Conservation (phyloP, 1,140 invertebrate genomes). For the Phenacoccus solenopsis region DNA sequence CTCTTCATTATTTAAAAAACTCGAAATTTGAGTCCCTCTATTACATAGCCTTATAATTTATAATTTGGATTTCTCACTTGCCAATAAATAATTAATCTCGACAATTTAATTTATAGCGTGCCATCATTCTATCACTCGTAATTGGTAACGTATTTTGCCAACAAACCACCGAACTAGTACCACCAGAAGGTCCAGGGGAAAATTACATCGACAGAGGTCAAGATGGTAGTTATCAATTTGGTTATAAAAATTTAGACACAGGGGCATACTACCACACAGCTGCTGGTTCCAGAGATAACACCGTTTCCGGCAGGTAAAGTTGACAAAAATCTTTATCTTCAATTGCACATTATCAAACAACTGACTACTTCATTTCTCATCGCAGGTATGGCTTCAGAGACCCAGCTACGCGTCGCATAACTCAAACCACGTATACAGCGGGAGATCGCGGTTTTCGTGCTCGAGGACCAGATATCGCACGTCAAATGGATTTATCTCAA, state of each 20-base stretch:
- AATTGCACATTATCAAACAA: no score
- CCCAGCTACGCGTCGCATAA: slow-evolving; percentile 45
- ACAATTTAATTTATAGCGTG: neutral
- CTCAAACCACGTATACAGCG: slow-evolving; percentile 55
- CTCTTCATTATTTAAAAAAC: no score
- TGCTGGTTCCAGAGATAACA: slow-evolving; percentile 28
- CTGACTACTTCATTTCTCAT: slow-evolving; percentile 9
- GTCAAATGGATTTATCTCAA: slow-evolving; percentile 53
- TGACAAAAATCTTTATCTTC: neutral
- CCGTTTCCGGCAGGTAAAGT: slow-evolving; percentile 29
- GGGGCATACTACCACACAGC: slow-evolving; percentile 29
- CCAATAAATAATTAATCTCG: no score
- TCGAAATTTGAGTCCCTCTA: no score
- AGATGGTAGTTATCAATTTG: slow-evolving; percentile 30
- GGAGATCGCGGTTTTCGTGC: slow-evolving; percentile 55
- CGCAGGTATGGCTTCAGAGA: slow-evolving; percentile 49
- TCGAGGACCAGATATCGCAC: slow-evolving; percentile 50
- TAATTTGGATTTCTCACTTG: no score
- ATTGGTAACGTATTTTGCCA: neutral
- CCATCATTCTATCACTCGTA: neutral
- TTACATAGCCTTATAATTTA: no score
- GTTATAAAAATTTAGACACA: slow-evolving; percentile 29
- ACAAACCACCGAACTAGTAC: neutral
- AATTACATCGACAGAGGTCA: slow-evolving; percentile 25
- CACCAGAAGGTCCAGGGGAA: slow-evolving; percentile 18